These are phyloP conservation scores for Urocolius indicus DNA, from an alignment of 2,113 vertebrate genomes.

Conservation along the genomic window DNA sequence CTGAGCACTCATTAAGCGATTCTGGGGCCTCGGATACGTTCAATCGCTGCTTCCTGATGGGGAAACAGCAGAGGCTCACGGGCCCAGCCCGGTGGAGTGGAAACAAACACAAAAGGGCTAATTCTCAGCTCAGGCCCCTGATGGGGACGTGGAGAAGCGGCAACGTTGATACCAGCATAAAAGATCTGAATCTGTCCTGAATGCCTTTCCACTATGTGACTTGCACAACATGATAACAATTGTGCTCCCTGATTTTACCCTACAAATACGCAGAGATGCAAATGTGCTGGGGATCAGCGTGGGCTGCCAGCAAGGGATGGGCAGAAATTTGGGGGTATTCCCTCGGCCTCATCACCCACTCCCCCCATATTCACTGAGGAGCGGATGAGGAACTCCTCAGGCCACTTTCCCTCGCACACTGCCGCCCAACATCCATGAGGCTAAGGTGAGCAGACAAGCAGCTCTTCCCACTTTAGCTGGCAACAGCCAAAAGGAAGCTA, in stretches of 20 bases:
- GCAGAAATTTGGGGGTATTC: neutral
- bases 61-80: conserved; percentile 33
- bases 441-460: neutral
- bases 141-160: neutral
- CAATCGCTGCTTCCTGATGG: conserved; percentile 51
- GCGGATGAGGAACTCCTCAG: neutral
- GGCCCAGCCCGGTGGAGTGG: neutral
- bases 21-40: conserved; percentile 21
- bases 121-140: neutral
- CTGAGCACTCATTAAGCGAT: conserved; percentile 61
- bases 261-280: neutral
- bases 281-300: neutral
- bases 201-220: neutral
- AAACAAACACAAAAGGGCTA: conserved; percentile 34
- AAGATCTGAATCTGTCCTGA: neutral
- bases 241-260: neutral
- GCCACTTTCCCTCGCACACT: neutral
- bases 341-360: neutral
- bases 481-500: neutral
- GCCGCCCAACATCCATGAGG: fast-evolving
- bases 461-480: neutral
- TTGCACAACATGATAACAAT: neutral
- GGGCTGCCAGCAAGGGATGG: fast-evolving
- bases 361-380: neutral
- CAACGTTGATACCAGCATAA: neutral